Conservation (phyloP, 2,888 invertebrate species). For the Ditula angustiorana region DNA sequence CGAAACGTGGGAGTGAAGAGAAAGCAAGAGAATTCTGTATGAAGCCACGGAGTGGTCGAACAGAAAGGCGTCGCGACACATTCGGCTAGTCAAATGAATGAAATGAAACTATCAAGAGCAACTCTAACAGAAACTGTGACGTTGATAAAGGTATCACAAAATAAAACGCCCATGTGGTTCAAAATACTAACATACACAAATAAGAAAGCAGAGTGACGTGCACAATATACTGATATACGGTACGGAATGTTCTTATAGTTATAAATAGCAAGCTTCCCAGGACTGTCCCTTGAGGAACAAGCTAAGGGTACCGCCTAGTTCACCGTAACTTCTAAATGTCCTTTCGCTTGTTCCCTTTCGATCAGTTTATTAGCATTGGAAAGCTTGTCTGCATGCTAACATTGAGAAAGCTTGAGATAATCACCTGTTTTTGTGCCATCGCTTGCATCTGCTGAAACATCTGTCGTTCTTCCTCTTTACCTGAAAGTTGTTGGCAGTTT, state of each 20-base stretch:
- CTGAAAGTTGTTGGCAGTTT: slow-evolving; percentile 82
- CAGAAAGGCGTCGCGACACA: slow-evolving; percentile 77
- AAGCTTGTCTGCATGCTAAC: slow-evolving; percentile 57
- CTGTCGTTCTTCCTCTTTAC: slow-evolving; percentile 97
- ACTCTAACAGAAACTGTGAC: slow-evolving; percentile 83
- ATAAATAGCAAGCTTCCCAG: slow-evolving; percentile 61
- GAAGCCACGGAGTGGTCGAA: slow-evolving; percentile 71
- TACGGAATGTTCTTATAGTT: slow-evolving; percentile 55
- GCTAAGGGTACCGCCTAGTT: background rate
- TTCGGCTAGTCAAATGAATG: slow-evolving; percentile 81
- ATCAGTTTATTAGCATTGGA: slow-evolving; percentile 17
- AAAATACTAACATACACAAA: slow-evolving; percentile 66
- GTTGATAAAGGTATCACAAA: slow-evolving; percentile 85
- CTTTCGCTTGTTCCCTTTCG: slow-evolving; percentile 1
- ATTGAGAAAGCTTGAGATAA: slow-evolving; percentile 57
- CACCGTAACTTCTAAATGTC: no score
- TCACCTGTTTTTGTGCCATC: slow-evolving; percentile 98
- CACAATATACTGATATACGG: slow-evolving; percentile 65
- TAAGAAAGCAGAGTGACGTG: slow-evolving; percentile 78
- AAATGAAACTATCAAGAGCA: slow-evolving; percentile 84
- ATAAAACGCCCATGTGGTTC: slow-evolving; percentile 83
- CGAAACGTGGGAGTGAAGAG: slow-evolving; percentile 73
- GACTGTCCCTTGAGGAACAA: background rate
- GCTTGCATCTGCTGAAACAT: slow-evolving; percentile 99
- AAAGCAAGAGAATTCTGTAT: slow-evolving; percentile 74